Percentiles rank a stretch among this genome's conserved stretches.
phyloP scores from a whole-genome alignment of 2,113 vertebrate species.

The Laticauda colubrina region DNA sequence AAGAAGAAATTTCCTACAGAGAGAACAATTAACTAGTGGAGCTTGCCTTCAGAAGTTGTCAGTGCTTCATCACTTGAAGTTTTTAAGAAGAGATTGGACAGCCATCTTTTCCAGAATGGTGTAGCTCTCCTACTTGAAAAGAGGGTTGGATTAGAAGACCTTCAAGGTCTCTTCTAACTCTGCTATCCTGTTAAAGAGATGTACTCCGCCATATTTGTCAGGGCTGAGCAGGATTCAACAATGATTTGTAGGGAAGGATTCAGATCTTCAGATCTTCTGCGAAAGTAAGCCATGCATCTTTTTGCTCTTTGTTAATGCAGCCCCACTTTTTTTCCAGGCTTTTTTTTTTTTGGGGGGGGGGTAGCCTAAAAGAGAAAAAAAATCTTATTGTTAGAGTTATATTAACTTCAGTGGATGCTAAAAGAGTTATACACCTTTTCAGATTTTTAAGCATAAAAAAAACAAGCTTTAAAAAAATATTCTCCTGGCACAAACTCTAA shows the following conservation, averaged over 20 bases:
- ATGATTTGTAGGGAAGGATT: not conserved
- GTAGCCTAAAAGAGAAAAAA: not conserved
- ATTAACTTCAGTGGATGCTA: not conserved
- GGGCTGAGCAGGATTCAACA: not conserved
- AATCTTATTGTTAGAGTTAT: not conserved
- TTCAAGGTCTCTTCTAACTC: no score
- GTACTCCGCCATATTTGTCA: not conserved
- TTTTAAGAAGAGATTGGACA: no score
- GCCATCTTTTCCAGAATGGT: no score
- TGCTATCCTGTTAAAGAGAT: not conserved
- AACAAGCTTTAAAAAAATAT: not conserved
- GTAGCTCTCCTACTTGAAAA: no score
- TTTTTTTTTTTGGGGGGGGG: not conserved
- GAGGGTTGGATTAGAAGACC: no score
- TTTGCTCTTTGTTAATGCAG: not conserved
- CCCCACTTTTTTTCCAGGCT: fast-evolving
- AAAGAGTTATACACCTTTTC: not conserved
- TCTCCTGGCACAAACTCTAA: not conserved
- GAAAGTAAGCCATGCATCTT: not conserved
- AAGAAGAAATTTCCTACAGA: no score
- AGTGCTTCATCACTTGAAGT: no score
- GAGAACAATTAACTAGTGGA: no score
- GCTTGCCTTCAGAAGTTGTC: no score
- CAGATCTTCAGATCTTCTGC: not conserved
- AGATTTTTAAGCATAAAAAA: not conserved